phyloP scores from a whole-genome alignment of 2,888 invertebrate species.

The Mythimna lalbum region DNA sequence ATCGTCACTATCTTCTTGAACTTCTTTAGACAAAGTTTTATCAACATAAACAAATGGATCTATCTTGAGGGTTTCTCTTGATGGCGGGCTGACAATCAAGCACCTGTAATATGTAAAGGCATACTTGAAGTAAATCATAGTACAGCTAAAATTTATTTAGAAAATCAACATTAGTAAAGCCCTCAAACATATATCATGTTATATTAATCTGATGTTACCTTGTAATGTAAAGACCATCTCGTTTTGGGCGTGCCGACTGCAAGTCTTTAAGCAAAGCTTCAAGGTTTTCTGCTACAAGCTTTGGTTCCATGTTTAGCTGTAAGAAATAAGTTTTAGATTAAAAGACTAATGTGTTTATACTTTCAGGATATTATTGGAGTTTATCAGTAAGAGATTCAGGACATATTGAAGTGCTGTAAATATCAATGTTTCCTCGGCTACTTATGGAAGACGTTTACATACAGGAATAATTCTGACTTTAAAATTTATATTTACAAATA shows the following conservation, averaged over 20 bases:
- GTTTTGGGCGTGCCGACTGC: conserved; percentile 92
- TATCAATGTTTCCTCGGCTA: not conserved
- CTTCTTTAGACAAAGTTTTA: conserved; percentile 78
- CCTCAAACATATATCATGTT: not conserved
- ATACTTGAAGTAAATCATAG: not conserved
- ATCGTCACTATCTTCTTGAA: conserved; percentile 86
- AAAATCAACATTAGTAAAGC: not conserved
- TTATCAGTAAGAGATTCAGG: not conserved
- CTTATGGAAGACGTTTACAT: too few species aligned
- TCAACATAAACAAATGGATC: conserved; percentile 91
- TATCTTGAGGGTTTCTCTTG: conserved; percentile 92
- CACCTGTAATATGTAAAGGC: conserved; percentile 85
- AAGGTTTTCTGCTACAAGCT: conserved; percentile 94
- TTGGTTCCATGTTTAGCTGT: conserved; percentile 94
- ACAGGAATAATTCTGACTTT: not conserved
- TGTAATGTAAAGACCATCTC: conserved; percentile 93
- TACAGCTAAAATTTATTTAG: not conserved
- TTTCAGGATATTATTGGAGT: not conserved
- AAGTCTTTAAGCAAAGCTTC: conserved; percentile 92
- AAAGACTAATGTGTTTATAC: not conserved
- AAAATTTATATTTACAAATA: conserved; percentile 26
- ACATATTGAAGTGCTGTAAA: not conserved
- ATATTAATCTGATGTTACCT: conserved; percentile 81
- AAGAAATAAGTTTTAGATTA: conserved; percentile 63
- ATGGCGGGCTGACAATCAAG: conserved; percentile 91